These are phyloP conservation scores for Tretioscincus oriximinensis DNA, from an alignment of 2,113 vertebrate genomes.

Conservation along the genomic window DNA sequence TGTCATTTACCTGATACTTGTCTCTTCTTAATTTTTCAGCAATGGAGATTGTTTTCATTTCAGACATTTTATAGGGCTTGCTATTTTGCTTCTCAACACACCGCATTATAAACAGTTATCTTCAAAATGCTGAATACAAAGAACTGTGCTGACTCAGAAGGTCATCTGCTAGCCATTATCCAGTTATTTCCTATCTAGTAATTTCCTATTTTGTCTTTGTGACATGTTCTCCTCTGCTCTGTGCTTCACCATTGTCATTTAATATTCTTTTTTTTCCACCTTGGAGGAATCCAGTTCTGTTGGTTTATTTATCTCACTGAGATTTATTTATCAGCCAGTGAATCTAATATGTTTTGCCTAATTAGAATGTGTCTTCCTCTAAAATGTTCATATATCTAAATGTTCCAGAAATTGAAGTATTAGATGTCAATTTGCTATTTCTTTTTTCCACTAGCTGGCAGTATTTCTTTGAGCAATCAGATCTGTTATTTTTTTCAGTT, in stretches of 20 bases:
- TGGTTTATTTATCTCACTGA: neutral
- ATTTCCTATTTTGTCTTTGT: neutral
- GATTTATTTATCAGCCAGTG: neutral
- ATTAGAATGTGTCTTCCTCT: slow-evolving; percentile 18
- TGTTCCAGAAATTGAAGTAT: neutral
- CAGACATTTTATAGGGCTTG: too few species aligned
- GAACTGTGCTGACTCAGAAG: neutral
- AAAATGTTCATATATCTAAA: slow-evolving; percentile 28
- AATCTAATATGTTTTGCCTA: neutral
- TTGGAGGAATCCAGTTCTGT: neutral
- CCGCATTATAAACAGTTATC: neutral
- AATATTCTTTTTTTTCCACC: neutral
- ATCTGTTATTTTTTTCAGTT: slow-evolving; percentile 50
- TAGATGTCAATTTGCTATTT: neutral
- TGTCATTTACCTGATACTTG: too few species aligned
- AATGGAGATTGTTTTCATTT: too few species aligned
- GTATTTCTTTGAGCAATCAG: slow-evolving; percentile 53
- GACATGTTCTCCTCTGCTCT: neutral
- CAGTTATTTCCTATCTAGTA: neutral
- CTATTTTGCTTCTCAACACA: neutral
- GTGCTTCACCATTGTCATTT: neutral
- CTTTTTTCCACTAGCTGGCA: slow-evolving; percentile 65
- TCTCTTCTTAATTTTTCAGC: too few species aligned
- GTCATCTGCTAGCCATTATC: neutral
- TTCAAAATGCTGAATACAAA: neutral